A percentile compares a stretch with the other conserved stretches of the same genome.
Evolutionary conservation across 2,888 invertebrate genomes (phyloP).

Genomic region (Dysmachus trigonus): DNA sequence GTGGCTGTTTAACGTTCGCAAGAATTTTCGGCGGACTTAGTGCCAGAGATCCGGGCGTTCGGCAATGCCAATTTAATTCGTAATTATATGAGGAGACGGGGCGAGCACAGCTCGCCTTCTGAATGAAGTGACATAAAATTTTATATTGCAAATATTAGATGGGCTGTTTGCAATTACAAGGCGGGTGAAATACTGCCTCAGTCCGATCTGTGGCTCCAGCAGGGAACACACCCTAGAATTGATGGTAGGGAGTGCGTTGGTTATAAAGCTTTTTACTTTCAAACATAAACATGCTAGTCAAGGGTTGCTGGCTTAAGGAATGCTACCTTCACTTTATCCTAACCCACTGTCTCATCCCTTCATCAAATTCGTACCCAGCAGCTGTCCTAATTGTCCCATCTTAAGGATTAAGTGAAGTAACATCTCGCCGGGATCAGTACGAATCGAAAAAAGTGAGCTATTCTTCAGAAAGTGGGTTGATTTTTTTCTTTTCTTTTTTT

Average conservation of each 20-base stretch:
- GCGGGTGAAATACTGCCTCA: not conserved
- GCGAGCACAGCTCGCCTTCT: not conserved
- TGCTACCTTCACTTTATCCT: not conserved
- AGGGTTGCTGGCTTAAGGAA: not conserved
- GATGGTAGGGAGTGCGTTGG: not conserved
- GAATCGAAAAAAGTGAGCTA: not conserved
- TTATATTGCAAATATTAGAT: not conserved
- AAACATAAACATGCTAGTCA: slow-evolving; percentile 23
- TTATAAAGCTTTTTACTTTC: not conserved
- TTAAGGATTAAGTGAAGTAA: slow-evolving; percentile 12
- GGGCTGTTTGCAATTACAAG: not conserved
- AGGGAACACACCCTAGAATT: not conserved
- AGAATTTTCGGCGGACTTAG: not conserved
- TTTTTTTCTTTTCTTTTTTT: too few relatives aligned
- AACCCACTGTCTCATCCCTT: not conserved
- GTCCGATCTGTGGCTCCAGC: not conserved
- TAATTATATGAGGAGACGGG: not conserved
- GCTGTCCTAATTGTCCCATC: not conserved
- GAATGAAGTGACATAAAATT: slow-evolving; percentile 1
- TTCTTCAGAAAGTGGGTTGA: not conserved
- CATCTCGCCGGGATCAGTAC: not conserved
- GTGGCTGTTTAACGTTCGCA: not conserved
- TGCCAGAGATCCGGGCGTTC: not conserved
- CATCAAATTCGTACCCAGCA: not conserved
- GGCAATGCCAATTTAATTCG: not conserved